phyloP scores from a whole-genome alignment of 2,888 invertebrate genomes.

The Andrena haemorrhoa region DNA sequence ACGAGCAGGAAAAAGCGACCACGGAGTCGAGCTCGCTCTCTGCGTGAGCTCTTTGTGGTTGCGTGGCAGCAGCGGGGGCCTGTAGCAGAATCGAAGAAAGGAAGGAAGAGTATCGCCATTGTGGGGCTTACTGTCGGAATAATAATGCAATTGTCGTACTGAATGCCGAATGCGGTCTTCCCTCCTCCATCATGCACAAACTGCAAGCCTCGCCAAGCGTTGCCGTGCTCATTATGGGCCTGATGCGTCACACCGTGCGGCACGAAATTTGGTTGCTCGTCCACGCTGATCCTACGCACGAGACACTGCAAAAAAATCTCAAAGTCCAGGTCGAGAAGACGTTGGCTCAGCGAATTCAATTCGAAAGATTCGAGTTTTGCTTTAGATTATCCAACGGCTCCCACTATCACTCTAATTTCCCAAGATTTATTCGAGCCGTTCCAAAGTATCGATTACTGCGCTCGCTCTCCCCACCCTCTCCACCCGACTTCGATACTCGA shows the following conservation, averaged over 20 bases:
- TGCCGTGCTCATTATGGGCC: constrained; percentile 26
- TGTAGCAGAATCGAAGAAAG: constrained; percentile 63
- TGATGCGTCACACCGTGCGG: constrained; percentile 11
- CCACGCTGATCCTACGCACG: no score
- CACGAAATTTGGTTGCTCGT: background rate
- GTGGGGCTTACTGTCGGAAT: constrained; percentile 61
- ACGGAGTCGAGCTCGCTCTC: constrained; percentile 36
- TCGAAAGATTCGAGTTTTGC: no score
- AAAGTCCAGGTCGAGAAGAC: background rate
- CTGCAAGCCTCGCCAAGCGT: constrained; percentile 23
- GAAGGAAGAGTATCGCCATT: constrained; percentile 70
- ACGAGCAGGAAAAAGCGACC: constrained; percentile 31
- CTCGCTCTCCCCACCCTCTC: no score
- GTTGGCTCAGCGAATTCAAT: background rate
- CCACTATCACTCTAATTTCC: no score
- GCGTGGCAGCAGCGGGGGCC: constrained; percentile 36
- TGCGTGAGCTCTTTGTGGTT: constrained; percentile 64
- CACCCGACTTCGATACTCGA: no score
- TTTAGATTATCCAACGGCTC: no score
- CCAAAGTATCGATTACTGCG: no score
- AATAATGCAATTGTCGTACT: constrained; percentile 70
- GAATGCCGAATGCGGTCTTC: constrained; percentile 60
- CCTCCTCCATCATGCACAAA: constrained; percentile 44
- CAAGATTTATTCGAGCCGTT: no score
- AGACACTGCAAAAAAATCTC: no score